These are phyloP conservation scores for Eledona agricola DNA, from an alignment of 2,888 invertebrate genomes.

Conservation along the genomic window DNA sequence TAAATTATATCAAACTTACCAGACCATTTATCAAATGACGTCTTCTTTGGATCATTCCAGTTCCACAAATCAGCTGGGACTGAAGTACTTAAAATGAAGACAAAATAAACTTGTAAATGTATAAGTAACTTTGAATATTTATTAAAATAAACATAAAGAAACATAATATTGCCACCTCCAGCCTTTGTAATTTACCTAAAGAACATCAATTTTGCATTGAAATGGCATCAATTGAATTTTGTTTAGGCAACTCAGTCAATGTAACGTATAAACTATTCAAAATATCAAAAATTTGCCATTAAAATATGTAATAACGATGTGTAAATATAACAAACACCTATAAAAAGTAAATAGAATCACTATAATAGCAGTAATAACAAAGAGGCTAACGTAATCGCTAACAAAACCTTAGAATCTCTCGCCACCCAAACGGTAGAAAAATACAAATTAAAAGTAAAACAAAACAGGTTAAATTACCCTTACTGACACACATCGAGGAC, in stretches of 20 bases:
- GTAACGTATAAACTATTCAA: conserved; percentile 3
- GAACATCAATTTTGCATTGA: conserved; percentile 47
- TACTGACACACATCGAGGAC: conserved; percentile 31
- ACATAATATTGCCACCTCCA: conserved; percentile 60
- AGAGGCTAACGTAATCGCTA: conserved; percentile 26
- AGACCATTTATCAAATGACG: too few species aligned
- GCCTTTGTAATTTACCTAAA: conserved; percentile 51
- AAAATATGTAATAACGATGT: conserved; percentile 9
- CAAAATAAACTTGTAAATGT: too few species aligned
- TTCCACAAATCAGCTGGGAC: too few species aligned
- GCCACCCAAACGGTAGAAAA: conserved; percentile 29
- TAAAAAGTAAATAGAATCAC: conserved; percentile 33
- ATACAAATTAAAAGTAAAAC: conserved; percentile 31
- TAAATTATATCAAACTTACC: too few species aligned
- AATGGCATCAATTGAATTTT: conserved; percentile 44
- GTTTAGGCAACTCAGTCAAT: background rate
- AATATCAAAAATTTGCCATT: conserved; percentile 25
- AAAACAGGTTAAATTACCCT: conserved; percentile 38
- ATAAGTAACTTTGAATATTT: conserved; percentile 17
- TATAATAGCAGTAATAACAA: conserved; percentile 22
- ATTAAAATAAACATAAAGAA: conserved; percentile 41
- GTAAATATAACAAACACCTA: conserved; percentile 26
- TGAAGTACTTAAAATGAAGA: too few species aligned
- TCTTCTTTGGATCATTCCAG: too few species aligned
- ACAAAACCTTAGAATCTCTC: conserved; percentile 21